These are phyloP conservation scores for Acanthisitta chloris DNA, from an alignment of 2,113 vertebrate species.

Conservation along the genomic window DNA sequence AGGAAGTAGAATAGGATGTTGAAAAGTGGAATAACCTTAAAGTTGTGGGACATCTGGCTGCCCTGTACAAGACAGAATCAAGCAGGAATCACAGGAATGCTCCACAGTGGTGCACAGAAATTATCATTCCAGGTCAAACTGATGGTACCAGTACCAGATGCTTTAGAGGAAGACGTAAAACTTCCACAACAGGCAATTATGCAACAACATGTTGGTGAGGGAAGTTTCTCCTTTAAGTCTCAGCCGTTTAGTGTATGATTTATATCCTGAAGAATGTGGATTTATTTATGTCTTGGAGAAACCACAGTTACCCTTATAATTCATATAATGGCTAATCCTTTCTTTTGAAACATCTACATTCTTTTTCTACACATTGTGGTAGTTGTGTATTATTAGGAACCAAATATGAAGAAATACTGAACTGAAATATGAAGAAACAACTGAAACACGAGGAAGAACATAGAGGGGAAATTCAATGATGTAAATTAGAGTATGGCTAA, in stretches of 20 bases:
- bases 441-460: neutral
- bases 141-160: constrained; percentile 51
- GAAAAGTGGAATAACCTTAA: constrained; percentile 21
- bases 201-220: neutral
- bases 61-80: neutral
- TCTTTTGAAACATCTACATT: neutral
- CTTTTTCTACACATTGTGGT: neutral
- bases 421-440: too few species aligned
- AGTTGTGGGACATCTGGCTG: constrained; percentile 51
- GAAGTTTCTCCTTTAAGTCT: constrained; percentile 9
- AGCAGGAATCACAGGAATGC: constrained; percentile 49
- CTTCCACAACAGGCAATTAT: constrained; percentile 48
- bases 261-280: constrained; percentile 30
- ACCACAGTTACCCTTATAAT: neutral
- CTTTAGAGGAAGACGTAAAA: constrained; percentile 52
- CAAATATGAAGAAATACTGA: neutral
- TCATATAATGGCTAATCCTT: neutral
- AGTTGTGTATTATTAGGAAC: neutral
- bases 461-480: neutral
- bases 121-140: constrained; percentile 31
- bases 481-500: neutral
- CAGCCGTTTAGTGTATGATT: constrained; percentile 8
- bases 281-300: constrained; percentile 44
- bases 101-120: neutral
- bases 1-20: neutral